These are phyloP conservation scores for Drosophila neotestacea DNA, from an alignment of 2,888 invertebrate species.

Conservation along the genomic window DNA sequence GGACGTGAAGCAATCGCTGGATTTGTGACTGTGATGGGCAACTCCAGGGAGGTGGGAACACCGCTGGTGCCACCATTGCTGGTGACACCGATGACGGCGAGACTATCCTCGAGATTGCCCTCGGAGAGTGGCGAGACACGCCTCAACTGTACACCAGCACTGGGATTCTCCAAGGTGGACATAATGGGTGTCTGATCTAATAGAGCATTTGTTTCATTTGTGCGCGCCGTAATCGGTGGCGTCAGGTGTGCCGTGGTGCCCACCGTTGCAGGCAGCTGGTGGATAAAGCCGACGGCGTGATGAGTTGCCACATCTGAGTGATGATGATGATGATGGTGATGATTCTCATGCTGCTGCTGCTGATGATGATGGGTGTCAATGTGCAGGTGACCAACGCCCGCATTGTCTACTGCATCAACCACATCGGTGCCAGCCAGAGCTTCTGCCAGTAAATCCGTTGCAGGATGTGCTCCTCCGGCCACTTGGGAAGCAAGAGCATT, in stretches of 20 bases:
- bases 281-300: neutral
- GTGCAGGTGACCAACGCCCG: constrained; percentile 58
- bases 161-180: constrained; percentile 91
- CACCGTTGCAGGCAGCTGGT: constrained; percentile 5
- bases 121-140: constrained; percentile 47
- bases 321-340: neutral
- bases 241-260: constrained; percentile 62
- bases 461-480: constrained; percentile 12
- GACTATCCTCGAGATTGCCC: constrained; percentile 86
- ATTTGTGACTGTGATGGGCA: constrained; percentile 92
- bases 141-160: constrained; percentile 56
- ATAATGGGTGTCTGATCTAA: constrained; percentile 92
- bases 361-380: constrained; percentile 39
- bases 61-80: constrained; percentile 85
- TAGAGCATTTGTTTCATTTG: constrained; percentile 91
- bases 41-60: constrained; percentile 89
- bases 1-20: constrained; percentile 88
- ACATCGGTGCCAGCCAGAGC: constrained; percentile 88
- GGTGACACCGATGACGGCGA: constrained; percentile 87
- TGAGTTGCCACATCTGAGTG: neutral
- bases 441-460: constrained; percentile 89
- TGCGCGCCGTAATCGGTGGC: constrained; percentile 83
- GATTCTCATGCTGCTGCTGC: neutral
- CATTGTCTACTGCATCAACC: constrained; percentile 47
- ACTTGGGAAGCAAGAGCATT: neutral